Conservation (phyloP, 2,113 vertebrate species). For the Takifugu bimaculatus region DNA sequence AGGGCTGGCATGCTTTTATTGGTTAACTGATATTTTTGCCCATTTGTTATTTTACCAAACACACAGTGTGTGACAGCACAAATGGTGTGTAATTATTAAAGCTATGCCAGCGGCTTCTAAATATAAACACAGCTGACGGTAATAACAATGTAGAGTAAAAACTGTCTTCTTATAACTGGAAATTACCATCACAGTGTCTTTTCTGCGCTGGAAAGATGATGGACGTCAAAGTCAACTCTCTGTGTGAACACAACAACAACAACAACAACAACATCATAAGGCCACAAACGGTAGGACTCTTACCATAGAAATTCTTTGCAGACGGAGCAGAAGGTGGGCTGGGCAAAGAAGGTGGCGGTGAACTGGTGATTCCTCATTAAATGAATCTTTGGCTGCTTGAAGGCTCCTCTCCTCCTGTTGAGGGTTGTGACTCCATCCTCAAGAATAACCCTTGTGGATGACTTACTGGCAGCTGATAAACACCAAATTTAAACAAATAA, state of each 20-base stretch:
- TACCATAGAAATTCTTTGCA: constrained; percentile 97
- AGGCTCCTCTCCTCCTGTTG: constrained; percentile 88
- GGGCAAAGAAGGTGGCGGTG: constrained; percentile 90
- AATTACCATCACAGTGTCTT: neutral
- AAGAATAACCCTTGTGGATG: constrained; percentile 44
- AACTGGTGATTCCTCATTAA: constrained; percentile 94
- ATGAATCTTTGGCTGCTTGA: constrained; percentile 96
- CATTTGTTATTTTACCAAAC: neutral
- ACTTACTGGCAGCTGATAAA: constrained; percentile 17
- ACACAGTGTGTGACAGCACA: neutral
- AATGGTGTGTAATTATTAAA: constrained; percentile 8
- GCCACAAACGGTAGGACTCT: constrained; percentile 50
- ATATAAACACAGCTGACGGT: constrained; percentile 6
- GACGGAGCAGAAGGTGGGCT: constrained; percentile 97
- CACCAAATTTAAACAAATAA: constrained; percentile 12
- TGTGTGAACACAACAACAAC: neutral
- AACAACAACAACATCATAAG: neutral
- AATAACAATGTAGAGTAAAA: constrained; percentile 7
- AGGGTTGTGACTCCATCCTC: constrained; percentile 82
- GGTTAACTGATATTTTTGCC: constrained; percentile 15
- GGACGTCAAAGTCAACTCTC: neutral
- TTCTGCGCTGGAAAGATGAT: neutral
- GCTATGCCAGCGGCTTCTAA: neutral
- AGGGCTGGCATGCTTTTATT: constrained; percentile 9
- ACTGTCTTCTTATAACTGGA: neutral